Percentiles rank a stretch among this genome's conserved stretches.
These are phyloP conservation scores for Synanthedon andrenaeformis DNA, from an alignment of 2,888 invertebrate genomes.

Conservation along the genomic window DNA sequence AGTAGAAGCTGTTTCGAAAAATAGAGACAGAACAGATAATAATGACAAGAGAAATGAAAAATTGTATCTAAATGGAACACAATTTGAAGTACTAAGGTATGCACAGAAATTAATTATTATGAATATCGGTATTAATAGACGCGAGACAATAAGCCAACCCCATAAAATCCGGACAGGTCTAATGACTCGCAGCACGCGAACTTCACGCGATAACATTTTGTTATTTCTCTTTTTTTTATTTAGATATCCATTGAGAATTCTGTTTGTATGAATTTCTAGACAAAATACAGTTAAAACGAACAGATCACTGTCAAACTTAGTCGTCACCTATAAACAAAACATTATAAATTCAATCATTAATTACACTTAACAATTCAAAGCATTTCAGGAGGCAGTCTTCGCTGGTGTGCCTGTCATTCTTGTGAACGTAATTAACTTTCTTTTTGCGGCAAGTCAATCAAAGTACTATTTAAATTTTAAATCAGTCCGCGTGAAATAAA, in stretches of 20 bases:
- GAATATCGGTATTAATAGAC: conserved; percentile 60
- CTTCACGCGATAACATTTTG: conserved; percentile 10
- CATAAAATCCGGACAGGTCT: conserved; percentile 43
- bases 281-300: conserved; percentile 14
- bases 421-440: conserved; percentile 49
- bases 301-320: neutral
- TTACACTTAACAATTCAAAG: conserved; percentile 39
- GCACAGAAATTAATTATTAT: conserved; percentile 52
- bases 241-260: no score
- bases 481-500: neutral
- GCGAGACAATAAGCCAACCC: conserved; percentile 63
- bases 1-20: no score
- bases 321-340: neutral
- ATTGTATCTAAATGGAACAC: no score
- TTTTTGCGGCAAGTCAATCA: conserved; percentile 36
- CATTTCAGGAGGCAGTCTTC: conserved; percentile 37
- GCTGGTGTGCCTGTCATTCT: conserved; percentile 37
- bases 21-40: no score
- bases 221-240: no score
- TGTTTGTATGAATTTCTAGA: conserved; percentile 23
- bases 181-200: conserved; percentile 58
- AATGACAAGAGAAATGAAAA: no score
- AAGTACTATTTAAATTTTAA: conserved; percentile 12
- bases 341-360: conserved; percentile 27
- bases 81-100: neutral